Conservation (phyloP, 92 coral and sea anemone genomes). For the Phenganax stokvisi region DNA sequence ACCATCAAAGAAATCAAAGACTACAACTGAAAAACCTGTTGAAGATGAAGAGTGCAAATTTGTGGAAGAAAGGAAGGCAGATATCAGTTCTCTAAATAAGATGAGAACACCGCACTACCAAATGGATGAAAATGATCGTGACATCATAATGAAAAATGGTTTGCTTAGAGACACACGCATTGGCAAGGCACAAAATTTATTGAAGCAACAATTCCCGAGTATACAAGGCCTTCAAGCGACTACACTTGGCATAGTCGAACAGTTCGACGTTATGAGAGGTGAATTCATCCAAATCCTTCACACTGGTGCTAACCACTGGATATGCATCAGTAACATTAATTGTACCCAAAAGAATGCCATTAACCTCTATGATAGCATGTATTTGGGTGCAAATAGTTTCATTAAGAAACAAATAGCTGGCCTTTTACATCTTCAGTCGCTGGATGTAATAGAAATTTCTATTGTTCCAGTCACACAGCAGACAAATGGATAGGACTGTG, state of each 20-base stretch:
- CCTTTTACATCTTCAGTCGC: neutral
- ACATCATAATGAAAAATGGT: constrained; percentile 6
- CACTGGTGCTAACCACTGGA: constrained; percentile 20
- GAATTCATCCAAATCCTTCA: constrained; percentile 36
- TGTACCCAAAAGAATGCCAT: constrained; percentile 21
- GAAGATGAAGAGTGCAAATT: constrained; percentile 25
- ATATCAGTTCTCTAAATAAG: neutral
- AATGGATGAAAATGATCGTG: neutral
- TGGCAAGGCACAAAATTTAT: constrained; percentile 25
- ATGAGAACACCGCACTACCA: constrained; percentile 2
- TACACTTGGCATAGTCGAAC: constrained; percentile 19
- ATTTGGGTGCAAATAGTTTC: constrained; percentile 13
- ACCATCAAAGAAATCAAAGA: neutral
- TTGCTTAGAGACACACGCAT: constrained; percentile 8
- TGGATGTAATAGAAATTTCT: constrained; percentile 12
- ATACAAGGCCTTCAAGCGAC: constrained; percentile 27
- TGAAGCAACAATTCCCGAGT: constrained; percentile 34
- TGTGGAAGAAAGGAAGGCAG: neutral
- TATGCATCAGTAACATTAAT: constrained; percentile 32
- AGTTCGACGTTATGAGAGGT: constrained; percentile 17
- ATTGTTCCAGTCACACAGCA: constrained; percentile 33
- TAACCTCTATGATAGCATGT: constrained; percentile 33
- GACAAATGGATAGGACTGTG: constrained; percentile 30
- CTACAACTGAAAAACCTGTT: neutral
- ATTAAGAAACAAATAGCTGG: constrained; percentile 32